Conservation (phyloP, 2,113 vertebrate species). For the Zootoca vivipara region DNA sequence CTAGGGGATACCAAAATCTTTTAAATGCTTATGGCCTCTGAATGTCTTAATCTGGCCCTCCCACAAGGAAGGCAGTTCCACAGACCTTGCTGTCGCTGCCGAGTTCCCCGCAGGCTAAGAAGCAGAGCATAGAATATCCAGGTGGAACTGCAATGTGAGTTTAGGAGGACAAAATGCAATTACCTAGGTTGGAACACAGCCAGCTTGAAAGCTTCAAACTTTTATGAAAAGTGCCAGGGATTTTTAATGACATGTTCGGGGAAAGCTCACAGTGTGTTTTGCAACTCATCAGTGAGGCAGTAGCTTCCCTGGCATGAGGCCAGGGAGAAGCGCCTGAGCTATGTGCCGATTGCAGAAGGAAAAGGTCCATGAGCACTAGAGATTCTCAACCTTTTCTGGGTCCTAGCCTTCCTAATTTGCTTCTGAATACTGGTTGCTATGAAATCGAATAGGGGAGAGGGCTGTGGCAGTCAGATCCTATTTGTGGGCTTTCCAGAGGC, state of each 20-base stretch:
- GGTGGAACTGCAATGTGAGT: background rate
- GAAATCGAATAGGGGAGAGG: too few relatives aligned
- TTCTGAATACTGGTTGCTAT: too few relatives aligned
- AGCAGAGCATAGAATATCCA: background rate
- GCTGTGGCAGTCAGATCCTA: too few relatives aligned
- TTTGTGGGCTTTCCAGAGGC: too few relatives aligned
- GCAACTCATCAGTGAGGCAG: conserved; percentile 10
- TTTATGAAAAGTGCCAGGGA: conserved; percentile 4
- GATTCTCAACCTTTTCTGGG: background rate
- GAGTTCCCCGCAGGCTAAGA: background rate
- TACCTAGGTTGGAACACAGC: background rate
- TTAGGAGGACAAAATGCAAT: conserved; percentile 22
- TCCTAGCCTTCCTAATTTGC: background rate
- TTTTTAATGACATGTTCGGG: conserved; percentile 5
- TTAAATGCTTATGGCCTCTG: too few relatives aligned
- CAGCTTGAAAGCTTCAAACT: conserved; percentile 1
- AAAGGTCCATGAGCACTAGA: background rate
- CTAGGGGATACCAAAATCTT: too few relatives aligned
- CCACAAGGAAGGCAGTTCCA: background rate
- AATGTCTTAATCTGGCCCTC: too few relatives aligned
- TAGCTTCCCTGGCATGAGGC: background rate
- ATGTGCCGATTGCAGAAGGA: background rate
- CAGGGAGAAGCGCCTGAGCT: background rate
- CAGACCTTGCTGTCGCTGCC: background rate
- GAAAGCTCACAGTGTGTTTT: background rate